These are phyloP conservation scores for Anguilla pacifica DNA, from an alignment of 2,797 vertebrate species.

Conservation along the genomic window DNA sequence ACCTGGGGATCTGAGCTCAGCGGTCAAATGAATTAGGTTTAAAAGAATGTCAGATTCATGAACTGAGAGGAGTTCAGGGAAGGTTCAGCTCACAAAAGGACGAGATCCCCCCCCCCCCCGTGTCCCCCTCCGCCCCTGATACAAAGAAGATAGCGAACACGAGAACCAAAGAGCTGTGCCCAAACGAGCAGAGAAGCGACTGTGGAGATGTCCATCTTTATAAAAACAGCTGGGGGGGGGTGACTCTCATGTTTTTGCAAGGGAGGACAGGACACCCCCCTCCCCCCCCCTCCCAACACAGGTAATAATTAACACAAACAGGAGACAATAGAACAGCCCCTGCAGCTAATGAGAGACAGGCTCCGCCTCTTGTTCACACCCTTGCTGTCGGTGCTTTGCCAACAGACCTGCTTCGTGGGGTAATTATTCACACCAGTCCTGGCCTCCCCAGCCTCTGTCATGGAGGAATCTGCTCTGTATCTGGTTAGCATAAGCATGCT, in stretches of 20 bases:
- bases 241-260: constrained; percentile 44
- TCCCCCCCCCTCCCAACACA: constrained; percentile 43
- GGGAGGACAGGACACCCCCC: constrained; percentile 27
- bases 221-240: constrained; percentile 42
- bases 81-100: constrained; percentile 64
- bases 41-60: constrained; percentile 72
- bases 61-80: constrained; percentile 67
- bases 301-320: constrained; percentile 80
- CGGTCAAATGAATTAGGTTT: constrained; percentile 18
- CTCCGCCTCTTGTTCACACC: constrained; percentile 71
- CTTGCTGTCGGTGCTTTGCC: constrained; percentile 48
- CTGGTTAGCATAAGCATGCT: constrained; percentile 70
- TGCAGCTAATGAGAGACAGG: constrained; percentile 64
- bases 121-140: constrained; percentile 18
- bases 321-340: constrained; percentile 62
- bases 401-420: constrained; percentile 30
- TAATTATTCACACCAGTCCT: constrained; percentile 58
- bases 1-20: background rate
- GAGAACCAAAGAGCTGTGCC: constrained; percentile 5
- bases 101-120: background rate
- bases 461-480: constrained; percentile 55
- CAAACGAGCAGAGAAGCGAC: constrained; percentile 40
- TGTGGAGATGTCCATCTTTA: constrained; percentile 69
- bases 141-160: background rate
- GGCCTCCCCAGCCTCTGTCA: constrained; percentile 52